Base-by-base conservation (phyloP, 2,113 vertebrate species). In the Pantherophis guttatus region DNA sequence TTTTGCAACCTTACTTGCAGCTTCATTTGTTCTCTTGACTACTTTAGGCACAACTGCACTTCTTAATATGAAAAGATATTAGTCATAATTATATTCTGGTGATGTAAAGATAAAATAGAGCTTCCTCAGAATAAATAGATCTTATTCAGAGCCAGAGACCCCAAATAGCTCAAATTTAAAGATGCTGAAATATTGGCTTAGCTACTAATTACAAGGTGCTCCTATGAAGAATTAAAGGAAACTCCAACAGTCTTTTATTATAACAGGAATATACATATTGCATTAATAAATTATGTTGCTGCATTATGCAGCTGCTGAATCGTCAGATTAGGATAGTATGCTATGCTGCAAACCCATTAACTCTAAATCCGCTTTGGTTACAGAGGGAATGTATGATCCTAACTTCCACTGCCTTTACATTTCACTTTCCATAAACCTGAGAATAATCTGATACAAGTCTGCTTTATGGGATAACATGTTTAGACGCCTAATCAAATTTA, bases 321-420 rank as follows among this genome's bases (percentile, higher is more conserved):
- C 94, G 95, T 97, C 94, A 96, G 95, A 96, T 96, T 96, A 93
- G 94, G 97, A 95, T 94, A 95, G 88, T 92, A 96, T 97, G 96
- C 87, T 0, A 55, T 94, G 91, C 95, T 95, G 96, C 94, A 96
- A 97, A 94, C 95, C 96, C 95, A 95, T 97, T 97, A 97, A 97
- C 96, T 97, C 95, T 95, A 96, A 97, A 97, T 96, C 95, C 92
- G 95, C 94, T 96, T 96, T 95, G 95, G 96, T 94, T 97, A 95
- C 89, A 96, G 95, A 96, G 93, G 81, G 94, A 95, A 29, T 48
- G 93, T 96, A 93, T 5, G 21, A 97, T 94, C 86, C 89, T 90
- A 91, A 94, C 94, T 93, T 96, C 95, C 96, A 97, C 94, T 94
- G 91, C 95, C 92, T 94, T 95, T 93, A 0, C 62, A 91, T 94